Base-by-base conservation (phyloP, 2,888 invertebrate species). In the Torymus auratus region DNA sequence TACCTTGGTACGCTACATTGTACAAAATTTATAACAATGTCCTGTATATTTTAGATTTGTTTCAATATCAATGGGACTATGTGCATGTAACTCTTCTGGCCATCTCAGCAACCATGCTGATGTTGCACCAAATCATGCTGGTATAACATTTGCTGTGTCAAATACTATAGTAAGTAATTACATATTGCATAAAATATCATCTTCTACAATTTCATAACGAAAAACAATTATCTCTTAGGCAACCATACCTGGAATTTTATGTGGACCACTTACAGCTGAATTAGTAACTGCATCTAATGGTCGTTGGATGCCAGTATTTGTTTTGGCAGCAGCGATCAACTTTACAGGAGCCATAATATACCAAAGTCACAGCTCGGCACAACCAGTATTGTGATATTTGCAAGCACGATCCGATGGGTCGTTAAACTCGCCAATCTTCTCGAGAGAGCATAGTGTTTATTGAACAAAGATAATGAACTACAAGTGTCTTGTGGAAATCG, bases 31-130 rank as follows among this genome's bases (percentile, higher is more conserved):
- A 41, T 41, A 41, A 41, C 1, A 7, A 41, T 41, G 5, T 1
- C 0, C 41, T 41, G 1, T 10, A 41, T 41, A 65, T 60, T 73
- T 56, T 81, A 94, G 94, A 83, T 93, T 95, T 87, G 94, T 95
- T 23, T 94, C 95, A 23, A 93, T 95, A 86, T 95, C 95, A 0
- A 94, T 95, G 94, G 95, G 95, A 10, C 90, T 95, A 80, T 94
- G 95, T 88, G 95, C 95, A 0, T 94, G 94, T 87, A 95, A 95
- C 88, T 95, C 95, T 55, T 94, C 95, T 14, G 95, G 95, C 15
- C 95, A 95, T 89, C 91, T 95, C 55, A 94, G 94, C 87, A 96
- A 96, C 88, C 95, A 96, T 88, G 95, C 95, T 4, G 96, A 96
- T 87, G 93, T 96, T 41, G 95, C 95, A 0, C 95, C 95, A 0